Conservation (phyloP, 2,888 invertebrate genomes). For the Anodontia alba region DNA sequence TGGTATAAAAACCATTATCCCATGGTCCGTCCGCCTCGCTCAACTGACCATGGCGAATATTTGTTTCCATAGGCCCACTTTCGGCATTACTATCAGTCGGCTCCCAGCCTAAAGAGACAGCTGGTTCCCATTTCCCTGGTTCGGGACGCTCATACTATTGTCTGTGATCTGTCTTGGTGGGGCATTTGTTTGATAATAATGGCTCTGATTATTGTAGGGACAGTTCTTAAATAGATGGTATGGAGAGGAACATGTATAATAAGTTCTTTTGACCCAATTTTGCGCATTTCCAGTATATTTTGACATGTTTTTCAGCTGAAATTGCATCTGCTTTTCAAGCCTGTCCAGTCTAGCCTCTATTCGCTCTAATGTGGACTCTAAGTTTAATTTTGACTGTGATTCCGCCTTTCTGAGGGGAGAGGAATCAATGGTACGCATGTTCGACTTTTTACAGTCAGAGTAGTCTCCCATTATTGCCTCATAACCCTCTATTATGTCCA, state of each 20-base stretch:
- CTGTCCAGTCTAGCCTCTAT: background rate
- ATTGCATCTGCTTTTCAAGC: background rate
- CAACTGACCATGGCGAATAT: no score
- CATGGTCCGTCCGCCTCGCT: no score
- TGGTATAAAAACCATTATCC: constrained; percentile 28
- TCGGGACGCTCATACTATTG: no score
- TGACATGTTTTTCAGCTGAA: no score
- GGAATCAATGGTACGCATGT: no score
- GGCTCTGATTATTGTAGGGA: background rate
- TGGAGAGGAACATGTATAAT: background rate
- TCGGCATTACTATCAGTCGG: background rate
- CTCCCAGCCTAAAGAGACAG: background rate
- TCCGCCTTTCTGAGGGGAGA: background rate
- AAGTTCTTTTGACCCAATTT: background rate
- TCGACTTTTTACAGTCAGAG: background rate
- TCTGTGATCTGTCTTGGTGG: background rate
- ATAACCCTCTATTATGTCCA: constrained; percentile 33
- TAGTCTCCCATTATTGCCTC: constrained; percentile 10
- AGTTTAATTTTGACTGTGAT: background rate
- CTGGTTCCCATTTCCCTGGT: constrained; percentile 1
- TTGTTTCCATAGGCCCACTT: background rate
- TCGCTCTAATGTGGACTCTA: background rate
- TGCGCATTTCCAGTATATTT: no score
- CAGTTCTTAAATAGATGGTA: background rate
- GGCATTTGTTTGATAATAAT: background rate